Evolutionary conservation across 2,888 invertebrate species (phyloP).

Genomic region (Megaustenia siamemsis): DNA sequence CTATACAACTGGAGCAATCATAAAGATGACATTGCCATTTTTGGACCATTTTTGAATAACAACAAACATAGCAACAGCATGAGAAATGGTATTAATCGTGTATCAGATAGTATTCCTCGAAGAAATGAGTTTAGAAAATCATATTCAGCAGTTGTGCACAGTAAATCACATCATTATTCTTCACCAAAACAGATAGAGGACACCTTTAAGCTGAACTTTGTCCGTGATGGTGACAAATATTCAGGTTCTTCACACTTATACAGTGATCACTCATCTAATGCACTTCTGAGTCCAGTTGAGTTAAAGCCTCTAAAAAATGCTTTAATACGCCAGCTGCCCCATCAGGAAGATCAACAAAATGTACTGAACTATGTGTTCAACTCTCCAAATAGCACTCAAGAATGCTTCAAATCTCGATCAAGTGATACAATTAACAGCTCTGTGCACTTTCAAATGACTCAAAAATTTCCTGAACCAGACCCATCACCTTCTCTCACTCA

Average conservation of each 20-base stretch:
- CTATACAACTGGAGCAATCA: neutral
- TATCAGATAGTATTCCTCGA: neutral
- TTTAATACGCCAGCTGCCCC: constrained; percentile 68
- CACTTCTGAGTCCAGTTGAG: constrained; percentile 73
- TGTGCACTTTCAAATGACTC: constrained; percentile 69
- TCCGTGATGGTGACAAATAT: constrained; percentile 70
- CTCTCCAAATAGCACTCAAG: constrained; percentile 60
- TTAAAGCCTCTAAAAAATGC: constrained; percentile 69
- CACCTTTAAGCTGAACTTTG: constrained; percentile 20
- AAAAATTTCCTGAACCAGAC: constrained; percentile 70
- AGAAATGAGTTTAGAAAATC: constrained; percentile 34
- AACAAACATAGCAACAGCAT: neutral
- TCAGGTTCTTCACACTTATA: constrained; percentile 70
- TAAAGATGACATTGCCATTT: neutral
- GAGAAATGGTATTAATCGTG: constrained; percentile 16
- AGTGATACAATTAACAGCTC: constrained; percentile 73
- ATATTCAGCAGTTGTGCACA: constrained; percentile 35
- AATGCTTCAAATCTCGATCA: constrained; percentile 69
- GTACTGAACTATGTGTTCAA: constrained; percentile 57
- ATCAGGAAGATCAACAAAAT: constrained; percentile 59
- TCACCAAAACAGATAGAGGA: constrained; percentile 42
- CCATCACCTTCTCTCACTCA: constrained; percentile 70
- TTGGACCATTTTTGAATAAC: neutral
- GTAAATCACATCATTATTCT: constrained; percentile 23
- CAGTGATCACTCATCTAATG: constrained; percentile 73